These are phyloP conservation scores for Caenorhabditis auriculariae DNA, from an alignment of 2,888 invertebrate genomes.

Conservation along the genomic window DNA sequence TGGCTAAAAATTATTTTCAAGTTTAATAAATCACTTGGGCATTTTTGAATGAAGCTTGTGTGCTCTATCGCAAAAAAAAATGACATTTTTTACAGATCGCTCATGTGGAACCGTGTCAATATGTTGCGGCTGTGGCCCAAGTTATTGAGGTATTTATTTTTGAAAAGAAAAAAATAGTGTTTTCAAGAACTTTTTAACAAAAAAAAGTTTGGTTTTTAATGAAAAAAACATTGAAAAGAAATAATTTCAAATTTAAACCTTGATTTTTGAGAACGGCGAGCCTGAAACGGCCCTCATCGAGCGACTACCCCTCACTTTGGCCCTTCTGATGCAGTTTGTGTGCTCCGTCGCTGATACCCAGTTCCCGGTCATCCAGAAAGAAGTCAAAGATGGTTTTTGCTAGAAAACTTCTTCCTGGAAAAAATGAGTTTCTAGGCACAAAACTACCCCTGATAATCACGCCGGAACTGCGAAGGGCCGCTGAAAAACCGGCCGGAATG, in stretches of 20 bases:
- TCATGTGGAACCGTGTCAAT: constrained; percentile 47
- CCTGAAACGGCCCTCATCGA: constrained; percentile 46
- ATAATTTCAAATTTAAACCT: neutral
- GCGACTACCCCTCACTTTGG: constrained; percentile 31
- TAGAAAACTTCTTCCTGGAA: neutral
- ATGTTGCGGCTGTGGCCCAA: constrained; percentile 51
- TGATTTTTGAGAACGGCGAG: constrained; percentile 39
- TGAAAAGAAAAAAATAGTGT: neutral
- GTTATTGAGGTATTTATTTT: constrained; percentile 42
- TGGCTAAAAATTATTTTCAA: no score
- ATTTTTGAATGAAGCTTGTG: no score
- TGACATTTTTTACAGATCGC: constrained; percentile 39
- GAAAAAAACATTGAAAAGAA: neutral
- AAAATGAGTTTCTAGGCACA: constrained; percentile 1
- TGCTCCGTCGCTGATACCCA: constrained; percentile 41
- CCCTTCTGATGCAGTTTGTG: constrained; percentile 33
- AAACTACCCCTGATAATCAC: constrained; percentile 48
- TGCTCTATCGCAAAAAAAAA: no score
- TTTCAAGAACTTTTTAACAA: neutral
- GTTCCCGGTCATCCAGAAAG: constrained; percentile 46
- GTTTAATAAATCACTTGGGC: no score
- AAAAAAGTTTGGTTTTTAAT: neutral
- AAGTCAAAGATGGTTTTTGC: constrained; percentile 18
- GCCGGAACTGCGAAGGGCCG: constrained; percentile 47
- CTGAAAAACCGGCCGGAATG: constrained; percentile 43